phyloP scores from a whole-genome alignment of 2,113 vertebrate species.

The Hippopotamus amphibius region DNA sequence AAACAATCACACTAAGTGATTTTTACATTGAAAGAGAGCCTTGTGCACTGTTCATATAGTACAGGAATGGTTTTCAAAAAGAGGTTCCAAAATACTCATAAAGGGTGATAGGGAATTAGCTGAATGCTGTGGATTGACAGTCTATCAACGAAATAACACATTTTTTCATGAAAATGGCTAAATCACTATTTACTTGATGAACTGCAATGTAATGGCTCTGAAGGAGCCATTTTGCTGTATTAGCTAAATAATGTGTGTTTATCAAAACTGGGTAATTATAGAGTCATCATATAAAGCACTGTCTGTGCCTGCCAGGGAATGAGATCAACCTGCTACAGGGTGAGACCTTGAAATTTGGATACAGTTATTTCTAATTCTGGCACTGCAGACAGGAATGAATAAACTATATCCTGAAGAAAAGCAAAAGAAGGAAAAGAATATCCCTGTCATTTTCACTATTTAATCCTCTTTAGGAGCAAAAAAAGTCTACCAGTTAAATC shows the following conservation, averaged over 20 bases:
- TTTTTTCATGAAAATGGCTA: constrained; percentile 79
- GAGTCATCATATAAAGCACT: constrained; percentile 79
- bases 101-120: constrained; percentile 65
- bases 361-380: constrained; percentile 69
- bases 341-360: constrained; percentile 66
- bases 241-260: constrained; percentile 84
- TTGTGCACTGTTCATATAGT: constrained; percentile 21
- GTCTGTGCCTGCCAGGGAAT: constrained; percentile 64
- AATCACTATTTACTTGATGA: constrained; percentile 84
- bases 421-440: neutral
- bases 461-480: constrained; percentile 67
- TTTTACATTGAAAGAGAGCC: constrained; percentile 56
- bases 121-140: constrained; percentile 62
- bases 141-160: constrained; percentile 66
- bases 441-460: constrained; percentile 49
- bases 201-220: constrained; percentile 74
- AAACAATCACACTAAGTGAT: constrained; percentile 60
- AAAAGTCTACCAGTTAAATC: constrained; percentile 65
- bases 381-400: neutral
- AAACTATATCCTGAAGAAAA: constrained; percentile 58
- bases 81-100: constrained; percentile 48
- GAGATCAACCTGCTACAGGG: constrained; percentile 56
- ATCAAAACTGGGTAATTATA: constrained; percentile 85
- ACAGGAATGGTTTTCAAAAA: constrained; percentile 67
- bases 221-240: constrained; percentile 80